These are phyloP conservation scores for Drosophila parvula DNA, from an alignment of 1,140 invertebrate species.

Conservation along the genomic window DNA sequence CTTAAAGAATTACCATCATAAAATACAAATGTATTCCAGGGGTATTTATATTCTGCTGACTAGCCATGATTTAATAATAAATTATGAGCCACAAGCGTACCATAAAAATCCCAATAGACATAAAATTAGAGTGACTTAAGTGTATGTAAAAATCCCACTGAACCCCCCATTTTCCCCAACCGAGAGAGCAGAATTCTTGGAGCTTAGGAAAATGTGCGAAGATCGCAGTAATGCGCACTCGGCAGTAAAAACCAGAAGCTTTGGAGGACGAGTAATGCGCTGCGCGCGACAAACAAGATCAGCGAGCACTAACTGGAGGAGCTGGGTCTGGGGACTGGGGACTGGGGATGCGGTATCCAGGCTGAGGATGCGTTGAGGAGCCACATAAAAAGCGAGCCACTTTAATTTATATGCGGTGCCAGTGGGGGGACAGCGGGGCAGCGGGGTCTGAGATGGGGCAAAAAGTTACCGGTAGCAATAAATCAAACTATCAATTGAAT, in stretches of 20 bases:
- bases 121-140: conserved; percentile 47
- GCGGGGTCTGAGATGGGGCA: conserved; percentile 15
- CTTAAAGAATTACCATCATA: not conserved
- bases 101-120: conserved; percentile 34
- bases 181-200: conserved; percentile 21
- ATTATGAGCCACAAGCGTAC: conserved; percentile 15
- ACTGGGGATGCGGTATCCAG: conserved; percentile 16
- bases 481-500: conserved; percentile 84
- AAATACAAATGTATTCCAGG: not conserved
- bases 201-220: conserved; percentile 56
- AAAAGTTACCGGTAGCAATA: conserved; percentile 84
- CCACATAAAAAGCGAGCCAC: conserved; percentile 60
- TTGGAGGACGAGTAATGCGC: conserved; percentile 67
- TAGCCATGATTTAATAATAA: conserved; percentile 12
- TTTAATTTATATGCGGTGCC: conserved; percentile 76
- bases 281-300: conserved; percentile 82
- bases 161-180: not conserved
- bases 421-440: not conserved
- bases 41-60: not conserved
- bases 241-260: conserved; percentile 77
- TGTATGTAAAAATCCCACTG: conserved; percentile 4
- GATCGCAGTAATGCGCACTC: conserved; percentile 58
- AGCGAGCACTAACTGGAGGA: conserved; percentile 60
- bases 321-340: not conserved
- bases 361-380: conserved; percentile 29